phyloP scores from a whole-genome alignment of 2,888 invertebrate species.

The Abrostola tripartita region DNA sequence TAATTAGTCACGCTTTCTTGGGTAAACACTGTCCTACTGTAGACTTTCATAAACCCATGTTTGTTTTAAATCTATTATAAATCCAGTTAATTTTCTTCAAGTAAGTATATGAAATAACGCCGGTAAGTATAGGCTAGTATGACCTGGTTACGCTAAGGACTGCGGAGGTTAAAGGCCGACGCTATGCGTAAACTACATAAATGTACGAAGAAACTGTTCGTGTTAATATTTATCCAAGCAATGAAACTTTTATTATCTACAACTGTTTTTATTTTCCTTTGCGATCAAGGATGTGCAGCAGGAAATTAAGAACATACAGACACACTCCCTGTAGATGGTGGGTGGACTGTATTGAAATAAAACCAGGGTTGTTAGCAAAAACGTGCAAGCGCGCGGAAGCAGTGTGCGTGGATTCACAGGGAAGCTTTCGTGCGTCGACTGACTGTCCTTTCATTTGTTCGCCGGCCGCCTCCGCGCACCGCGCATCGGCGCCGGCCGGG shows the following conservation, averaged over 20 bases:
- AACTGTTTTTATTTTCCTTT: background rate
- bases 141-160: slow-evolving; percentile 28
- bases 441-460: too few species aligned
- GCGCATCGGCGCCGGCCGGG: too few species aligned
- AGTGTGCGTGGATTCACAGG: too few species aligned
- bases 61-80: background rate
- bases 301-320: too few species aligned
- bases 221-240: background rate
- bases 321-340: too few species aligned
- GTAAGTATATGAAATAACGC: slow-evolving; percentile 9
- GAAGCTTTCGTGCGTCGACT: too few species aligned
- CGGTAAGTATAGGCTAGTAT: slow-evolving; percentile 12
- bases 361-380: too few species aligned
- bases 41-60: slow-evolving; percentile 7
- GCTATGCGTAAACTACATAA: slow-evolving; percentile 21
- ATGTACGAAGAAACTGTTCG: slow-evolving; percentile 23
- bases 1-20: slow-evolving; percentile 39
- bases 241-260: background rate
- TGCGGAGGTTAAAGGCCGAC: slow-evolving; percentile 32
- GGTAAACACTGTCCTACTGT: slow-evolving; percentile 20
- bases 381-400: too few species aligned
- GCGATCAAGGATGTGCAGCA: too few species aligned
- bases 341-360: too few species aligned
- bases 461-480: too few species aligned
- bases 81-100: background rate